These are phyloP conservation scores for Drosophila mojavensis DNA, from an alignment of 1,140 invertebrate species.

Conservation along the genomic window DNA sequence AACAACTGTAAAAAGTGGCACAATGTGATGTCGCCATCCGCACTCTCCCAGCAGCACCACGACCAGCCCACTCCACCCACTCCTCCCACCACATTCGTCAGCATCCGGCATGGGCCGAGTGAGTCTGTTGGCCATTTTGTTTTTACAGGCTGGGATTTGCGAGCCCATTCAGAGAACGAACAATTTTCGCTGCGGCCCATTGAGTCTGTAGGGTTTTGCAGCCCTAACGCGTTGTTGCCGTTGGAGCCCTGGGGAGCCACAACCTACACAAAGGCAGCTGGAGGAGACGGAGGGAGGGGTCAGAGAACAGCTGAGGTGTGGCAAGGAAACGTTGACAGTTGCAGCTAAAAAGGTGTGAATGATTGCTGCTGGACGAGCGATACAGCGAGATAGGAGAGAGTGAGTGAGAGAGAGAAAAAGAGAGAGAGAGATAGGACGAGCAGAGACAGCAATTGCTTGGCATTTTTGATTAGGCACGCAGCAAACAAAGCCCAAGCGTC, in stretches of 20 bases:
- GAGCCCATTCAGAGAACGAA: constrained; percentile 27
- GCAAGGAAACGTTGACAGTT: constrained; percentile 35
- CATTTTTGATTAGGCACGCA: constrained; percentile 58
- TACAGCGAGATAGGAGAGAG: too few relatives aligned
- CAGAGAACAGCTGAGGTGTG: not conserved
- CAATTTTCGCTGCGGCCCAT: constrained; percentile 4
- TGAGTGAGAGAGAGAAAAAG: too few relatives aligned
- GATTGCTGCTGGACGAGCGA: constrained; percentile 47
- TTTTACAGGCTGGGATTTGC: constrained; percentile 72
- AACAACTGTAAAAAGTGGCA: constrained; percentile 66
- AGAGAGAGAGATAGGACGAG: too few relatives aligned
- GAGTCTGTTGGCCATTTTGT: constrained; percentile 73
- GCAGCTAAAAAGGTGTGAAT: constrained; percentile 76
- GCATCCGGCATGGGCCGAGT: not conserved
- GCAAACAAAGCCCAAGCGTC: constrained; percentile 7
- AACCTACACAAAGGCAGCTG: constrained; percentile 5
- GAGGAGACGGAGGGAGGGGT: not conserved
- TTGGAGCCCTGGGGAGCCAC: constrained; percentile 35
- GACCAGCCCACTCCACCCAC: not conserved
- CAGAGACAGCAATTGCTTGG: constrained; percentile 16
- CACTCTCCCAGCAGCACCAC: not conserved
- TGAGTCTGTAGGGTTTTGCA: constrained; percentile 47
- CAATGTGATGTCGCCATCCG: constrained; percentile 39
- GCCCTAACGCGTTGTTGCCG: constrained; percentile 47
- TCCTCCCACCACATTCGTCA: not conserved